These are phyloP conservation scores for Agapornis canus DNA, from an alignment of 2,797 vertebrate genomes.

Conservation along the genomic window DNA sequence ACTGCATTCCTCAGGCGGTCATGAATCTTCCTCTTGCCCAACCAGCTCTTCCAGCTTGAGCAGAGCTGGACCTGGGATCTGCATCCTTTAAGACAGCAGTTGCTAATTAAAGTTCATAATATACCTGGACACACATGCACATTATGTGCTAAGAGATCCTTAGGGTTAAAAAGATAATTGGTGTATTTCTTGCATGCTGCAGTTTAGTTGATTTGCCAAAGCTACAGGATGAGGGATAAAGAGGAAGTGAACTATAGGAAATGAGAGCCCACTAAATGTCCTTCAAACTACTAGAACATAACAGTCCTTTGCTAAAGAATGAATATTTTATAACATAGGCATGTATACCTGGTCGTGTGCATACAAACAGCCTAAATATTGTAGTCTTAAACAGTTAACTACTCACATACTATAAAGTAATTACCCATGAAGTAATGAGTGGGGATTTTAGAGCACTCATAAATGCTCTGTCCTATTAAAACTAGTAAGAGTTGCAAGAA, in stretches of 20 bases:
- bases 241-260: background rate
- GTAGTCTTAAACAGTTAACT: background rate
- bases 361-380: background rate
- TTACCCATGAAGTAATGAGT: background rate
- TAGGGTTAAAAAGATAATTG: background rate
- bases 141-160: background rate
- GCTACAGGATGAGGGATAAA: background rate
- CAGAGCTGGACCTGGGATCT: background rate
- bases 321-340: background rate
- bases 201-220: background rate
- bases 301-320: background rate
- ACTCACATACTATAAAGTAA: background rate
- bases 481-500: background rate
- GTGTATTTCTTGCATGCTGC: background rate
- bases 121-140: accelerated
- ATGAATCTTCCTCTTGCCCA: slow-evolving; percentile 39
- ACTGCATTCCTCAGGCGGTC: slow-evolving; percentile 17
- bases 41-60: slow-evolving; percentile 22
- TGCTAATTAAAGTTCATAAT: background rate
- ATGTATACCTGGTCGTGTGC: background rate
- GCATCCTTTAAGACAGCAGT: background rate
- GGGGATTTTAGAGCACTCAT: background rate
- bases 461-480: background rate
- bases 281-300: background rate
- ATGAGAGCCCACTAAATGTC: background rate